Percentiles rank a stretch among this genome's conserved stretches.
Conservation (phyloP, 2,797 vertebrate species). For the Morelia viridis region DNA sequence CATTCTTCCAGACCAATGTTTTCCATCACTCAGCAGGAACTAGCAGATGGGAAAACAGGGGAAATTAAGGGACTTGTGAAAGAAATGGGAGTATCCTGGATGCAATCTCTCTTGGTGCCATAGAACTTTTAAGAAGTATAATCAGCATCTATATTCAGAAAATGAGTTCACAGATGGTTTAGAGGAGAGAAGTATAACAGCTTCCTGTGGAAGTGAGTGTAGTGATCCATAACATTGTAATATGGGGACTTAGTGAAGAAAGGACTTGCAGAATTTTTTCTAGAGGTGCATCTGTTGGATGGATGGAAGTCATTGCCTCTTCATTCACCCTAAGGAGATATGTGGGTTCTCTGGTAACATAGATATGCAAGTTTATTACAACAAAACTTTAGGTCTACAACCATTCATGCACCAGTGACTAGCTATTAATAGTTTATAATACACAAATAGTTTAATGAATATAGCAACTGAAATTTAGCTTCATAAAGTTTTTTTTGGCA, state of each 20-base stretch:
- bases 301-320: neutral
- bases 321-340: neutral
- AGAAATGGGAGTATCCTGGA: neutral
- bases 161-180: neutral
- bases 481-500: neutral
- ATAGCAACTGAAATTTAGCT: neutral
- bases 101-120: neutral
- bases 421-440: neutral
- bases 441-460: neutral
- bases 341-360: neutral
- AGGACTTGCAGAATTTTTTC: neutral
- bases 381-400: neutral
- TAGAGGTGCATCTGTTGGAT: neutral
- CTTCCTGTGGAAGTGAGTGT: neutral
- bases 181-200: neutral
- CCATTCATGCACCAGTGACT: neutral
- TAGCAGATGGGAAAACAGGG: neutral
- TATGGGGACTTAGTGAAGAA: neutral
- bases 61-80: neutral
- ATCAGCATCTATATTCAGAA: neutral
- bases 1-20: neutral
- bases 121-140: neutral
- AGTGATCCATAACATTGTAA: neutral
- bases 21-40: neutral
- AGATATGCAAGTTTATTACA: slow-evolving; percentile 7